Percentiles rank a stretch among this genome's conserved stretches.
These are phyloP conservation scores for Eupithecia exiguata DNA, from an alignment of 2,888 invertebrate species.

Conservation along the genomic window DNA sequence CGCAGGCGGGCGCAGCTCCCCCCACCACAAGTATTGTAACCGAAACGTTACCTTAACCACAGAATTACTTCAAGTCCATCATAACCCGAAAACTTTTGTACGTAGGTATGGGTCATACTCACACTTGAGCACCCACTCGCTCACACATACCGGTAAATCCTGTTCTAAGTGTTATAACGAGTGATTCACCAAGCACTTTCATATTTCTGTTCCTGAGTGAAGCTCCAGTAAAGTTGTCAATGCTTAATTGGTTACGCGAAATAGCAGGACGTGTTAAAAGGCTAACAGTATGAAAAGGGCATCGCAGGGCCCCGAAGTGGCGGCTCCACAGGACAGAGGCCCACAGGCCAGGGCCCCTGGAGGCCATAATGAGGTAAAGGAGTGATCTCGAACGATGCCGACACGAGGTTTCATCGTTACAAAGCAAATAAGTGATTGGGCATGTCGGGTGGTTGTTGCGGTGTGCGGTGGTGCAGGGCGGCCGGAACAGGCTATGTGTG, in stretches of 20 bases:
- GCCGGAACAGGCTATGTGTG: background rate
- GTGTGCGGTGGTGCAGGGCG: background rate
- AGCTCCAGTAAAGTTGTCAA: background rate
- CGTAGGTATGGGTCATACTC: too few relatives aligned
- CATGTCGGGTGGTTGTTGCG: constrained; percentile 6
- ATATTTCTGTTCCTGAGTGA: background rate
- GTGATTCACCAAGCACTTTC: too few relatives aligned
- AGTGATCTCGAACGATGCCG: background rate
- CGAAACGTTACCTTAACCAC: too few relatives aligned
- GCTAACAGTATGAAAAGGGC: constrained; percentile 26
- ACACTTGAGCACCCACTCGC: too few relatives aligned
- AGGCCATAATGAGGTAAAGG: background rate
- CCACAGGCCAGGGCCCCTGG: background rate
- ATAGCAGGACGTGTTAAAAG: constrained; percentile 16
- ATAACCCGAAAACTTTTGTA: too few relatives aligned
- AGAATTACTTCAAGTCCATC: too few relatives aligned
- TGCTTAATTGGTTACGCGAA: background rate
- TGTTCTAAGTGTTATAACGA: too few relatives aligned
- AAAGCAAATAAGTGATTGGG: constrained; percentile 16
- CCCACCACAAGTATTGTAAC: too few relatives aligned
- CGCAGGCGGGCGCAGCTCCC: too few relatives aligned
- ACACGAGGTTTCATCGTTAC: background rate
- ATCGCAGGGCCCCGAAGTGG: constrained; percentile 21
- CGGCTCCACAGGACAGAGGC: too few relatives aligned
- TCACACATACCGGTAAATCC: too few relatives aligned